phyloP scores from a whole-genome alignment of 2,113 vertebrate species.

The Prochilodus magdalenae region DNA sequence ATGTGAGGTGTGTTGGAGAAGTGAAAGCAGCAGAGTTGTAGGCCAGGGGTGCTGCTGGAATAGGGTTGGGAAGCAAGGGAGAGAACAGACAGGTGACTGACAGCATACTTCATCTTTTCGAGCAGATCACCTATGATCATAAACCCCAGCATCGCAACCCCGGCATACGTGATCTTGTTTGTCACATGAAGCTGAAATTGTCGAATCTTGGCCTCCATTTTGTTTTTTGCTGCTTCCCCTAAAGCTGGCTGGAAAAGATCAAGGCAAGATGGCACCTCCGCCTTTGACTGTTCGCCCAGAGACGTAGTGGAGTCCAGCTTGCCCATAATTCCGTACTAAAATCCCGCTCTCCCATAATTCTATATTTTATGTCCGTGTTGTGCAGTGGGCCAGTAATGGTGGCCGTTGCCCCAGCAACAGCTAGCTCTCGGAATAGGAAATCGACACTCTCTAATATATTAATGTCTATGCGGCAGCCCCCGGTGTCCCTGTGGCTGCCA shows the following conservation, averaged over 20 bases:
- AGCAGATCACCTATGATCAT: too few species aligned
- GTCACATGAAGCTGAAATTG: too few species aligned
- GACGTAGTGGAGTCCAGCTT: constrained; percentile 24
- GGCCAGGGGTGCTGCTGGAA: too few species aligned
- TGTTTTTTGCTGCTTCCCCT: constrained; percentile 5
- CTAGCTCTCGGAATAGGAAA: constrained; percentile 74
- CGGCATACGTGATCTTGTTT: not conserved
- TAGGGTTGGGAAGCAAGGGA: too few species aligned
- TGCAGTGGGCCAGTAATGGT: constrained; percentile 68
- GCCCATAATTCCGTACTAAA: constrained; percentile 39
- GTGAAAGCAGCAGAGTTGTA: too few species aligned
- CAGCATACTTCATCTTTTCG: too few species aligned
- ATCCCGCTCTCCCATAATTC: constrained; percentile 40
- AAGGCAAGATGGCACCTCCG: constrained; percentile 25
- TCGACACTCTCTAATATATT: constrained; percentile 78
- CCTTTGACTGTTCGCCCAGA: constrained; percentile 31
- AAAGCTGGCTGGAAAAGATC: not conserved
- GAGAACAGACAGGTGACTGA: too few species aligned
- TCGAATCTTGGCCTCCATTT: constrained; percentile 21
- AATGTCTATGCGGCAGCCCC: constrained; percentile 75
- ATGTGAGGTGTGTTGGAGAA: too few species aligned
- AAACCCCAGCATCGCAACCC: too few species aligned
- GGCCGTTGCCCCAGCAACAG: constrained; percentile 80
- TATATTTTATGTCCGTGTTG: constrained; percentile 58
- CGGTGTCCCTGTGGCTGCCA: constrained; percentile 38